Conservation (phyloP, 1,140 invertebrate species). For the Lordiphosa mommai region DNA sequence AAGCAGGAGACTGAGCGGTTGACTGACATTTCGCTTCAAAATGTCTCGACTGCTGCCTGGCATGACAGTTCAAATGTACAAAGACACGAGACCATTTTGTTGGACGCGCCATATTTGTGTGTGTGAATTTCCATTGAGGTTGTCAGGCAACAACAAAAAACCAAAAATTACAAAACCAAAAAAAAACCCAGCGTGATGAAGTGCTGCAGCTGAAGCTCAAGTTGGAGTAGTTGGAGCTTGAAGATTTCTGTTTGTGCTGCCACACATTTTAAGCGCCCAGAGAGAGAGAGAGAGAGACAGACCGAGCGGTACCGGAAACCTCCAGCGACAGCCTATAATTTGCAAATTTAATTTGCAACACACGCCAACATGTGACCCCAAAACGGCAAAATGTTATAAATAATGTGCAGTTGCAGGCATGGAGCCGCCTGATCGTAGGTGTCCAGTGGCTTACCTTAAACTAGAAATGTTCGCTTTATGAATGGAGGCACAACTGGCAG, state of each 20-base stretch:
- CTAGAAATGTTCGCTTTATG: constrained; percentile 52
- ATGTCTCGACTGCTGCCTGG: constrained; percentile 46
- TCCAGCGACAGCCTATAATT: constrained; percentile 73
- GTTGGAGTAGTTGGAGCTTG: constrained; percentile 17
- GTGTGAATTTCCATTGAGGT: constrained; percentile 65
- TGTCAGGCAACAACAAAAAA: constrained; percentile 37
- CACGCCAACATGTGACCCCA: constrained; percentile 76
- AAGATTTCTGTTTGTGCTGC: constrained; percentile 53
- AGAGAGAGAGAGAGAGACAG: constrained; percentile 14
- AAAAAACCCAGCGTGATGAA: constrained; percentile 48
- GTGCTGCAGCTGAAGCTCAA: constrained; percentile 51
- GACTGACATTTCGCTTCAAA: constrained; percentile 75
- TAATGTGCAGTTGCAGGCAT: constrained; percentile 67
- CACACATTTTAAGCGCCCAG: constrained; percentile 47
- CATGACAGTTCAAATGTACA: constrained; percentile 71
- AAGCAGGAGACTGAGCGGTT: constrained; percentile 38
- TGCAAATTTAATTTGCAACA: constrained; percentile 77
- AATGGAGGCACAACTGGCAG: constrained; percentile 4
- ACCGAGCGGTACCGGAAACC: constrained; percentile 53
- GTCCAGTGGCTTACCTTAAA: constrained; percentile 73
- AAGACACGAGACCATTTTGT: constrained; percentile 58
- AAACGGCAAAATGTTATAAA: constrained; percentile 71
- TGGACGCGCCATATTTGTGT: constrained; percentile 63
- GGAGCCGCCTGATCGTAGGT: constrained; percentile 49
- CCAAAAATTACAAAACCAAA: constrained; percentile 29